Conservation (phyloP, 2,888 invertebrate genomes). For the Autographa pulchrina region DNA sequence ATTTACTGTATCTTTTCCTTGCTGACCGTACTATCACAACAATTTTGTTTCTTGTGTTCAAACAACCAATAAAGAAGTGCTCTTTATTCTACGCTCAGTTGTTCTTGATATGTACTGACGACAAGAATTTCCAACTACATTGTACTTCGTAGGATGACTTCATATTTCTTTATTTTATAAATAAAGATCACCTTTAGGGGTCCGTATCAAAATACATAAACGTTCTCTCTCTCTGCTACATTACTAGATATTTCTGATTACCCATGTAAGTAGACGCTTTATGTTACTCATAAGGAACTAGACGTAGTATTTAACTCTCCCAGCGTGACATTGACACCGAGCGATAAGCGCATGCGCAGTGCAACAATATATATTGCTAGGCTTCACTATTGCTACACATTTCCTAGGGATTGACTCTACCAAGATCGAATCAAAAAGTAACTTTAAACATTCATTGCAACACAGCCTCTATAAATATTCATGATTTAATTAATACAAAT, state of each 20-base stretch:
- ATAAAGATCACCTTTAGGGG: too few relatives aligned
- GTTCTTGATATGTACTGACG: background rate
- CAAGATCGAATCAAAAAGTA: background rate
- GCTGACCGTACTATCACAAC: background rate
- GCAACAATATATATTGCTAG: background rate
- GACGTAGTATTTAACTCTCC: background rate
- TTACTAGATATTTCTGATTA: background rate
- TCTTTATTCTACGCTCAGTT: background rate
- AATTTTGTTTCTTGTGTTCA: background rate
- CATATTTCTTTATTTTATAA: too few relatives aligned
- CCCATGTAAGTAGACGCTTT: background rate
- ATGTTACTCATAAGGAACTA: background rate
- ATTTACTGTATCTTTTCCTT: background rate
- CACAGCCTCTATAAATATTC: background rate
- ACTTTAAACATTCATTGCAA: background rate
- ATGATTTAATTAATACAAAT: constrained; percentile 5
- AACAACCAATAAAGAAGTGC: background rate
- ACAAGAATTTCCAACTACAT: background rate
- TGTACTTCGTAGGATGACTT: too few relatives aligned
- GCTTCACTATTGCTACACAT: background rate
- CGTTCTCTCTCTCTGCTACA: background rate
- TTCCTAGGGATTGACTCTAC: background rate
- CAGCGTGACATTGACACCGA: constrained; percentile 4
- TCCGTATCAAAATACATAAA: too few relatives aligned
- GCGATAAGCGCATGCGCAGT: constrained; percentile 2